These are phyloP conservation scores for Tetrax tetrax DNA, from an alignment of 2,113 vertebrate genomes.

Conservation along the genomic window DNA sequence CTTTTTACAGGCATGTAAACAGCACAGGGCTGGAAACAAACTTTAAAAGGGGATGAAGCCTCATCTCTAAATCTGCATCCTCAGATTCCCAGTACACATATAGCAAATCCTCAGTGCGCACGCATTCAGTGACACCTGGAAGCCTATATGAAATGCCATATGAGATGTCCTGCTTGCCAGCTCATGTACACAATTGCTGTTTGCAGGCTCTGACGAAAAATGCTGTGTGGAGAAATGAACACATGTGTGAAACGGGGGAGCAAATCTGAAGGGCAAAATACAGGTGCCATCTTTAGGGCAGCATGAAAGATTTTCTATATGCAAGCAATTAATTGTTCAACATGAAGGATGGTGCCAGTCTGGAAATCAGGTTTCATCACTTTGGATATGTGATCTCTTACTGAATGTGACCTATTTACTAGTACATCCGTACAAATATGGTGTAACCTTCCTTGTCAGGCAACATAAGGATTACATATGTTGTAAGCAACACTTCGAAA, in stretches of 20 bases:
- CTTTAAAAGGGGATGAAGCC: background rate
- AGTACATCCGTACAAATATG: background rate
- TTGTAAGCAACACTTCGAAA: background rate
- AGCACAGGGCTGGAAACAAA: background rate
- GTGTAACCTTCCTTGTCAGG: background rate
- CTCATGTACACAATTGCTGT: background rate
- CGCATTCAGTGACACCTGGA: background rate
- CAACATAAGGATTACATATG: background rate
- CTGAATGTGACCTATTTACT: background rate
- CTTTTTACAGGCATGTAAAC: background rate
- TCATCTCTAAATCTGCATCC: background rate
- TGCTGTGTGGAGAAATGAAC: background rate
- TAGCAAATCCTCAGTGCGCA: background rate
- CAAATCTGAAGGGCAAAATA: background rate
- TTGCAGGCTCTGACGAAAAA: background rate
- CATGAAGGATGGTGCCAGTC: background rate
- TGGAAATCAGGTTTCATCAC: background rate
- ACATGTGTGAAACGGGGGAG: background rate
- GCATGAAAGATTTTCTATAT: background rate
- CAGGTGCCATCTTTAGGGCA: background rate
- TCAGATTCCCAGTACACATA: background rate
- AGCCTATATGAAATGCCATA: background rate
- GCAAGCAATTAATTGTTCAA: background rate
- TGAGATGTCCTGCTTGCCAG: background rate
- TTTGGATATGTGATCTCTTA: background rate